phyloP scores from a whole-genome alignment of 2,888 invertebrate genomes.

The Chymomyza procnemis region DNA sequence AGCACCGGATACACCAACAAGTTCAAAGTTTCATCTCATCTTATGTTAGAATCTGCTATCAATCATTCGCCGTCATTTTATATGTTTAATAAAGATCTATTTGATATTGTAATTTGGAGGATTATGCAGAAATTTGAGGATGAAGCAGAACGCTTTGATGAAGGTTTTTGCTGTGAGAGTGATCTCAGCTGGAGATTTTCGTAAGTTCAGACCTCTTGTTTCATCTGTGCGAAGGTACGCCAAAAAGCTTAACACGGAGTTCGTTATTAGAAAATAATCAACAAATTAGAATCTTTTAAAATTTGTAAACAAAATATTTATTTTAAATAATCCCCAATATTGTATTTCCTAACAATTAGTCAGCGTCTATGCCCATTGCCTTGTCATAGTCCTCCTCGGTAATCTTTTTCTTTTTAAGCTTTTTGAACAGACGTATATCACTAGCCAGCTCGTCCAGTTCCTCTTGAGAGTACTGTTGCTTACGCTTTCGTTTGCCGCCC shows the following conservation, averaged over 20 bases:
- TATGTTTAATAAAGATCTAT: background rate
- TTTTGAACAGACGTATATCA: conserved; percentile 91
- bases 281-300: no score
- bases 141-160: no score
- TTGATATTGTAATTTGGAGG: background rate
- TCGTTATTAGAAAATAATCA: no score
- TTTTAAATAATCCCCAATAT: no score
- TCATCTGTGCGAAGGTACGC: no score
- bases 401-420: conserved; percentile 90
- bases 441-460: conserved; percentile 88
- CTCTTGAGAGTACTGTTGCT: conserved; percentile 83
- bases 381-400: conserved; percentile 83
- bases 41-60: background rate
- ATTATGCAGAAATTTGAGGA: no score
- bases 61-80: background rate
- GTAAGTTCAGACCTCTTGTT: no score
- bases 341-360: conserved; percentile 7
- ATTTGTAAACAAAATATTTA: no score
- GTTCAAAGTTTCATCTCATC: conserved; percentile 1
- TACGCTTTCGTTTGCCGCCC: conserved; percentile 78
- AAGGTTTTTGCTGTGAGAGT: no score
- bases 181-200: no score
- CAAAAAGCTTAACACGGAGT: no score
- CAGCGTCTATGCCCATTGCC: conserved; percentile 80
- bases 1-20: conserved; percentile 2